Evolutionary conservation across 2,888 invertebrate genomes (phyloP).

Genomic region (Pasiphila rectangulata): DNA sequence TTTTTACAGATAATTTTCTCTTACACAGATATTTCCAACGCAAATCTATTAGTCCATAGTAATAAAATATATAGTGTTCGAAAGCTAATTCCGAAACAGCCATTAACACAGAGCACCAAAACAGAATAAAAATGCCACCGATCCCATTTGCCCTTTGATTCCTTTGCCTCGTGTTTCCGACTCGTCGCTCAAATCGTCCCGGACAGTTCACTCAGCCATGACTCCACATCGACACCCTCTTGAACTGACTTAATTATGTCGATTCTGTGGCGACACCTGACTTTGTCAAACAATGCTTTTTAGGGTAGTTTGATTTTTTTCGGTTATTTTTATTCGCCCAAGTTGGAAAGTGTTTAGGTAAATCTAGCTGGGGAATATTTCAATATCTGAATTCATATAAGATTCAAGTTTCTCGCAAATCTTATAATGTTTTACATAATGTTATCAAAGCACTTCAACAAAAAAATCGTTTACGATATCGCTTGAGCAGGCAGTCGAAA

Average conservation of each 20-base stretch:
- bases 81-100: background rate
- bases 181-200: slow-evolving; percentile 52
- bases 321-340: background rate
- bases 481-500: too few species aligned
- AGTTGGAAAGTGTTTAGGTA: too few species aligned
- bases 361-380: too few species aligned
- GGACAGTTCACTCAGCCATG: slow-evolving; percentile 51
- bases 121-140: slow-evolving; percentile 37
- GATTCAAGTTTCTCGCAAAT: too few species aligned
- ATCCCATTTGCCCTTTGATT: slow-evolving; percentile 41
- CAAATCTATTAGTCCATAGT: too few species aligned
- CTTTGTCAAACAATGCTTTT: slow-evolving; percentile 21
- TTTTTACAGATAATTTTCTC: too few species aligned
- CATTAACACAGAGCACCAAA: slow-evolving; percentile 27
- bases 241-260: slow-evolving; percentile 59
- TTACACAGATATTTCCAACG: too few species aligned
- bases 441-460: too few species aligned
- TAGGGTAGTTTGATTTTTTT: background rate
- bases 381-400: too few species aligned
- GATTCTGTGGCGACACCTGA: slow-evolving; percentile 47
- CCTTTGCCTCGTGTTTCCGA: slow-evolving; percentile 48
- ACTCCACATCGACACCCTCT: slow-evolving; percentile 45
- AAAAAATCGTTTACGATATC: too few species aligned
- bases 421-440: too few species aligned
- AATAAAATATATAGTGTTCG: background rate